A percentile compares a stretch with the other conserved stretches of the same genome.
These are phyloP conservation scores for Ganaspis sp. DNA, from an alignment of 1,140 invertebrate genomes.

Conservation along the genomic window DNA sequence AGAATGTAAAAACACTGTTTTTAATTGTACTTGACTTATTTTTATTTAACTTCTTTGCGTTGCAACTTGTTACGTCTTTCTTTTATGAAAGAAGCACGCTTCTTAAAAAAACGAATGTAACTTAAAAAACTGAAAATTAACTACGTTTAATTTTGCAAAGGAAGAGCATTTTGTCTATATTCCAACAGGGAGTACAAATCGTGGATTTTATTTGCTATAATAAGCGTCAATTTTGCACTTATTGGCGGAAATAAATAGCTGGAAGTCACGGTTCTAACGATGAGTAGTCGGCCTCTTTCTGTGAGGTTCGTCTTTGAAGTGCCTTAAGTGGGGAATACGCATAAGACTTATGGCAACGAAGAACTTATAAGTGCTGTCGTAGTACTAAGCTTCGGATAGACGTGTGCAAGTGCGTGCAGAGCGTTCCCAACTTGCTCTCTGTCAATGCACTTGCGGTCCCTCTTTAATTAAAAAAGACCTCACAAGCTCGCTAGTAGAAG, in stretches of 20 bases:
- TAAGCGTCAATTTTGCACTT: not conserved
- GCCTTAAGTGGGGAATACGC: slow-evolving; percentile 55
- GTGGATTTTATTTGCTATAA: not conserved
- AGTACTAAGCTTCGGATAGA: slow-evolving; percentile 34
- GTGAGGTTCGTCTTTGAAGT: slow-evolving; percentile 54
- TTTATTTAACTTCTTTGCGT: too few species aligned
- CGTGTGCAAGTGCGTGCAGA: slow-evolving; percentile 52
- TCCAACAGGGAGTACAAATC: not conserved
- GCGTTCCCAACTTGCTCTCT: slow-evolving; percentile 38
- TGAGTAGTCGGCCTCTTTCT: not conserved
- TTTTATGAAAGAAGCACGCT: too few species aligned
- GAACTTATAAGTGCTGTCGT: slow-evolving; percentile 46
- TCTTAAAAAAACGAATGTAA: too few species aligned
- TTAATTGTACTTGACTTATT: too few species aligned
- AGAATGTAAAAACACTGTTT: too few species aligned
- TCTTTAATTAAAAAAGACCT: slow-evolving; percentile 64
- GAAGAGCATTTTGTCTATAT: too few species aligned
- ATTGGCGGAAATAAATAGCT: slow-evolving; percentile 26
- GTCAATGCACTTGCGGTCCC: slow-evolving; percentile 50
- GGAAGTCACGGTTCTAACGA: not conserved
- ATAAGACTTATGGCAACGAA: slow-evolving; percentile 56
- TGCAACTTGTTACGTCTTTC: too few species aligned
- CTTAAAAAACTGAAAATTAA: too few species aligned
- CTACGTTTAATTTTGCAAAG: too few species aligned
- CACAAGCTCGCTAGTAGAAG: slow-evolving; percentile 44